Evolutionary conservation across 2,888 invertebrate species (phyloP).

Genomic region (Mythimna vitellina): DNA sequence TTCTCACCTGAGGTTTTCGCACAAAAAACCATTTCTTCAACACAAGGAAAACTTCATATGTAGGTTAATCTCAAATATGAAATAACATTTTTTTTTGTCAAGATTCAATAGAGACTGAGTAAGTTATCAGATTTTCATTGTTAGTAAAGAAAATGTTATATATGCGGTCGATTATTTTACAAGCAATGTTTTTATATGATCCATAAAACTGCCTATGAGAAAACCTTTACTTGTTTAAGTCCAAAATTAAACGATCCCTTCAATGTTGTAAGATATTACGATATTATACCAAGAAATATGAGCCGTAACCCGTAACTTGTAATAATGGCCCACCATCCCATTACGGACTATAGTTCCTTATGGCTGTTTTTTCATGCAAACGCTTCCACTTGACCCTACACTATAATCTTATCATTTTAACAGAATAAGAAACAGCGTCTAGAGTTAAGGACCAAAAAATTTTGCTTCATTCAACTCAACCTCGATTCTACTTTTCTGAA

Average conservation of each 20-base stretch:
- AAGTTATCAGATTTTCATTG: constrained; percentile 35
- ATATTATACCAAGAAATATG: constrained; percentile 48
- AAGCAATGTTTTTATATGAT: constrained; percentile 37
- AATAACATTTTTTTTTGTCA: constrained; percentile 44
- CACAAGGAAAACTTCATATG: constrained; percentile 13
- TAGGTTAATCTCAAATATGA: constrained; percentile 37
- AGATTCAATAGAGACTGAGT: constrained; percentile 26
- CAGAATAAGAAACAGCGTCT: not conserved
- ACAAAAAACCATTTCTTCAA: not conserved
- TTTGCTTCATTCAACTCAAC: too few species aligned
- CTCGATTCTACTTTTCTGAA: too few species aligned
- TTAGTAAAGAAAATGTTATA: constrained; percentile 10
- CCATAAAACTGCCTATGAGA: constrained; percentile 45
- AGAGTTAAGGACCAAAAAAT: too few species aligned
- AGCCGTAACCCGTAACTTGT: constrained; percentile 28
- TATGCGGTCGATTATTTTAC: constrained; percentile 23
- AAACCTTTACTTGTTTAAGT: constrained; percentile 40
- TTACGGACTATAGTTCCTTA: constrained; percentile 26
- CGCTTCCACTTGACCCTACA: constrained; percentile 8
- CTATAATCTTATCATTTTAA: not conserved
- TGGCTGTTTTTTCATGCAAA: constrained; percentile 19
- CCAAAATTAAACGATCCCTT: constrained; percentile 46
- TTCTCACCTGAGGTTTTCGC: constrained; percentile 10
- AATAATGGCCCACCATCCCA: constrained; percentile 14
- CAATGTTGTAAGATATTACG: constrained; percentile 45